phyloP scores from a whole-genome alignment of 2,888 invertebrate genomes.

The Conistra vaccinii region DNA sequence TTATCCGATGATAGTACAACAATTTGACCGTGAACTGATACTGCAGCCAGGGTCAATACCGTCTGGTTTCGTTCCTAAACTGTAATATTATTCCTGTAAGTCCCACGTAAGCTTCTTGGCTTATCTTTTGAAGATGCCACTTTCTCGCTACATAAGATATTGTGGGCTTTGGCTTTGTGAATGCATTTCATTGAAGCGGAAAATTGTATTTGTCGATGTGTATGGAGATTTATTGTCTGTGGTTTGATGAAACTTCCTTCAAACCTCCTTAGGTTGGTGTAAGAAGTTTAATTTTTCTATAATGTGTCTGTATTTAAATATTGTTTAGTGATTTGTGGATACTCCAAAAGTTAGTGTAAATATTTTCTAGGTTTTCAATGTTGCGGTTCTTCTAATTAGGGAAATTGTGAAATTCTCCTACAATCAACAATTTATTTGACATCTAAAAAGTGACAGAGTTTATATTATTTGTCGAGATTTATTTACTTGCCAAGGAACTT shows the following conservation, averaged over 20 bases:
- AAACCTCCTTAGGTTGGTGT: too few species aligned
- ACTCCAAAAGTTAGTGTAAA: neutral
- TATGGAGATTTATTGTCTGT: slow-evolving; percentile 12
- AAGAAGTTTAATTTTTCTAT: neutral
- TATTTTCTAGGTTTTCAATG: neutral
- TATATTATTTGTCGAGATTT: neutral
- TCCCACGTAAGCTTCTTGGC: slow-evolving; percentile 30
- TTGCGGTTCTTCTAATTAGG: neutral
- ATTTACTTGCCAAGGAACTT: neutral
- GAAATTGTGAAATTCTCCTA: neutral
- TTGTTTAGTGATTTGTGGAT: neutral
- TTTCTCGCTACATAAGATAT: slow-evolving; percentile 35
- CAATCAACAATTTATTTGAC: neutral
- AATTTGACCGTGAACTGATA: neutral
- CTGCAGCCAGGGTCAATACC: neutral
- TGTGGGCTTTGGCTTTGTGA: slow-evolving; percentile 17
- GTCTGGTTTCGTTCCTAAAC: neutral
- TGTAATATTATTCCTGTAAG: slow-evolving; percentile 31
- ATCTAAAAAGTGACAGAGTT: neutral
- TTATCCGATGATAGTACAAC: neutral
- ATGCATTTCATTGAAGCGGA: slow-evolving; percentile 28
- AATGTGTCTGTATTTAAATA: neutral
- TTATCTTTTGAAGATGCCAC: slow-evolving; percentile 33
- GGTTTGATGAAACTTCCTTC: neutral
- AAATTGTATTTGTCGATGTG: slow-evolving; percentile 40